Conservation (phyloP, 2,888 invertebrate genomes). For the Andrena camellia region DNA sequence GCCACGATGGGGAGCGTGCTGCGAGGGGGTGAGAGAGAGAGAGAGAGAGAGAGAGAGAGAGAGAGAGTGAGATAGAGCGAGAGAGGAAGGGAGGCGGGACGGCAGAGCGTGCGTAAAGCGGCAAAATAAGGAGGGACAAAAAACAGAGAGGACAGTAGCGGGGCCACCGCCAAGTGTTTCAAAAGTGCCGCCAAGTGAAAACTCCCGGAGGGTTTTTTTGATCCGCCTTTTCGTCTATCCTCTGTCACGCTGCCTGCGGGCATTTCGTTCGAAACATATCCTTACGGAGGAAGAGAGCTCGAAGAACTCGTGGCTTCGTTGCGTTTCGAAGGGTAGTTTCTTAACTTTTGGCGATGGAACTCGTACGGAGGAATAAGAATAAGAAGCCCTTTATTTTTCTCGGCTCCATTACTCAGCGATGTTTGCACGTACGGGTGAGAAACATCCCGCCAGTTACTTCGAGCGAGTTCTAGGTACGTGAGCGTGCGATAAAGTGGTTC, state of each 20-base stretch:
- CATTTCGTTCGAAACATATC: too few species aligned
- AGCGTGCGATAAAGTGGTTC: slow-evolving; percentile 8
- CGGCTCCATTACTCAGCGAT: background rate
- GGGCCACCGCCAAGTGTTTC: slow-evolving; percentile 54
- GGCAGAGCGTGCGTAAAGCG: slow-evolving; percentile 44
- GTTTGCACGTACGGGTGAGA: background rate
- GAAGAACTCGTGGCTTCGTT: too few species aligned
- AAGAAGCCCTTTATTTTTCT: background rate
- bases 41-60: slow-evolving; percentile 27
- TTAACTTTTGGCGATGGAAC: too few species aligned
- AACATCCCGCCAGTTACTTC: background rate
- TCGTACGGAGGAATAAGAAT: too few species aligned
- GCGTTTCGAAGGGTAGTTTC: too few species aligned
- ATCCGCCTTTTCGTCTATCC: slow-evolving; percentile 2
- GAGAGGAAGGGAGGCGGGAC: slow-evolving; percentile 28
- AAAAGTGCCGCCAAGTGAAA: slow-evolving; percentile 48
- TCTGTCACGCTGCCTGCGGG: background rate
- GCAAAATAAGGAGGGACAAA: slow-evolving; percentile 33
- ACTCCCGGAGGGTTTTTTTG: slow-evolving; percentile 25
- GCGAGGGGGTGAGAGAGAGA: slow-evolving; percentile 29
- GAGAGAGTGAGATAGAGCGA: slow-evolving; percentile 29
- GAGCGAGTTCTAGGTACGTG: background rate
- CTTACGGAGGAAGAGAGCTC: too few species aligned
- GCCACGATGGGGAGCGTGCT: background rate
- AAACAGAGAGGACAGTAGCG: slow-evolving; percentile 37